These are phyloP conservation scores for Amaurobius ferox DNA, from an alignment of 2,888 invertebrate genomes.

Conservation along the genomic window DNA sequence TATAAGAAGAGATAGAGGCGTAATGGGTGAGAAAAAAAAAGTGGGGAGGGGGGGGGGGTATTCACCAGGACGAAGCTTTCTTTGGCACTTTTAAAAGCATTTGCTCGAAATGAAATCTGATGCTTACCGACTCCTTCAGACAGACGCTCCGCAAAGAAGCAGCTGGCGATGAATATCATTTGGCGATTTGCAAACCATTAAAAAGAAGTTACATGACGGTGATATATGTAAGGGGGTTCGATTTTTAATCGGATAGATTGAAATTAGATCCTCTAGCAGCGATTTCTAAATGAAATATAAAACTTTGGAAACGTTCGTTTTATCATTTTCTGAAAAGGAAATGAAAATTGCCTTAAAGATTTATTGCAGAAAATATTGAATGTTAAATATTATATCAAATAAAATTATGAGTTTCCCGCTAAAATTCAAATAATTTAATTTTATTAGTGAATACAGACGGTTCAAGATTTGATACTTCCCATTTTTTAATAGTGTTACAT, in stretches of 20 bases:
- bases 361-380: no score
- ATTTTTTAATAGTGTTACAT: no score
- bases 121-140: neutral
- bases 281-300: no score
- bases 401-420: no score
- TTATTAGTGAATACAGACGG: no score
- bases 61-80: slow-evolving; percentile 32
- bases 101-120: neutral
- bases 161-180: neutral
- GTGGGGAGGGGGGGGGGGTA: slow-evolving; percentile 20
- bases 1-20: neutral
- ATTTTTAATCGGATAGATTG: neutral
- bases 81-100: slow-evolving; percentile 19
- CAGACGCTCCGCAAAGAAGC: neutral
- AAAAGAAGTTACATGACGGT: neutral
- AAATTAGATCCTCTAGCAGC: neutral
- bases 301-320: no score
- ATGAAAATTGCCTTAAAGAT: no score
- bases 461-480: no score
- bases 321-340: no score
- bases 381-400: no score
- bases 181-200: neutral
- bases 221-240: neutral
- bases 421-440: no score
- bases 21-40: slow-evolving; percentile 21